phyloP scores from a whole-genome alignment of 2,888 invertebrate species.

The Cephus spinipes region DNA sequence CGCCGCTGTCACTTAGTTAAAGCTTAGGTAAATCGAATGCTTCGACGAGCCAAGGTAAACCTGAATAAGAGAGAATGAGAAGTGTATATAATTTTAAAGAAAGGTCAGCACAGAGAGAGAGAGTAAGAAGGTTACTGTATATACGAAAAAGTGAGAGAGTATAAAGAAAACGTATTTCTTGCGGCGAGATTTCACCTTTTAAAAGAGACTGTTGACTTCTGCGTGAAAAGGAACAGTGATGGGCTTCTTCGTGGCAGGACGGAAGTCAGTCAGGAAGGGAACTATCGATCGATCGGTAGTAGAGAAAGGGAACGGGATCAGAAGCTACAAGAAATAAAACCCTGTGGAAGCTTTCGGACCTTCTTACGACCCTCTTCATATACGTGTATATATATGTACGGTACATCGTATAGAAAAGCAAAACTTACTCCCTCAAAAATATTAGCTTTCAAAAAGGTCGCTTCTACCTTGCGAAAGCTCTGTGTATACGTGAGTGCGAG shows the following conservation, averaged over 20 bases:
- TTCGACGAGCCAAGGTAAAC: too few species aligned
- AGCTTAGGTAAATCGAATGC: neutral
- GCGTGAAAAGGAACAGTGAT: neutral
- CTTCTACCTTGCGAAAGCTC: neutral
- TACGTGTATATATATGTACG: neutral
- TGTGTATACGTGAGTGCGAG: neutral
- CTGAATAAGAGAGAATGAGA: neutral
- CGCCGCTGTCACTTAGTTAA: neutral
- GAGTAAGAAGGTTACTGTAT: neutral
- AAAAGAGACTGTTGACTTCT: neutral
- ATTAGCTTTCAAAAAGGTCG: neutral
- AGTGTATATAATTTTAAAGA: neutral
- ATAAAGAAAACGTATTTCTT: neutral
- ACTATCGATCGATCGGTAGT: neutral
- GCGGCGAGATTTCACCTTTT: neutral
- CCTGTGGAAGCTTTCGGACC: neutral
- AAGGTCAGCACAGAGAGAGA: neutral
- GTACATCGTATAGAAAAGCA: neutral
- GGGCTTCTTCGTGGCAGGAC: neutral
- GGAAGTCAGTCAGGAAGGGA: neutral
- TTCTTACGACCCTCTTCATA: neutral
- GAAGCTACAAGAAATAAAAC: neutral
- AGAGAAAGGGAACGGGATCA: neutral
- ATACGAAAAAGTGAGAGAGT: neutral
- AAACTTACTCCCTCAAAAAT: neutral